Evolutionary conservation across 2,888 invertebrate genomes (phyloP).

Genomic region (Drosophila mulleri): DNA sequence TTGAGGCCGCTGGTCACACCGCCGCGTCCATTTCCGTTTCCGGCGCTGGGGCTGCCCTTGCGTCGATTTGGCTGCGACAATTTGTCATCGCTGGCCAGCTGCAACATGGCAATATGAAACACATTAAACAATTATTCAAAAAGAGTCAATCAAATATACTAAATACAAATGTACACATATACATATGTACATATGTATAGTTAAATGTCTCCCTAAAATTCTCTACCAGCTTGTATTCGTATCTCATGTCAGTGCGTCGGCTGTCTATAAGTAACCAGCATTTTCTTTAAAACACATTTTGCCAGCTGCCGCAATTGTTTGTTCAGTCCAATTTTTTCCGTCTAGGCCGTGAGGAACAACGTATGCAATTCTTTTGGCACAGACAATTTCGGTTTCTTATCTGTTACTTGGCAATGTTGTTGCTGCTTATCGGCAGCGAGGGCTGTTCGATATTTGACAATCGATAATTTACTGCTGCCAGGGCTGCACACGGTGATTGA

Average conservation of each 20-base stretch:
- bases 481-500: constrained; percentile 9
- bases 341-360: background rate
- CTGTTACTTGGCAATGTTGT: constrained; percentile 19
- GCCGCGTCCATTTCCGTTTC: constrained; percentile 39
- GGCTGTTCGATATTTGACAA: constrained; percentile 5
- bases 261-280: constrained; percentile 47
- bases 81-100: constrained; percentile 77
- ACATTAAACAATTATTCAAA: background rate
- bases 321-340: background rate
- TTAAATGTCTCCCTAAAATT: background rate
- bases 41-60: constrained; percentile 58
- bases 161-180: too few species aligned
- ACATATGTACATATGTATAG: too few species aligned
- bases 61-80: constrained; percentile 58
- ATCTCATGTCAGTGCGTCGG: constrained; percentile 67
- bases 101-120: constrained; percentile 1
- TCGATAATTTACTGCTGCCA: constrained; percentile 17
- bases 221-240: constrained; percentile 80
- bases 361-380: constrained; percentile 8
- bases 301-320: constrained; percentile 32
- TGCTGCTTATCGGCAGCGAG: constrained; percentile 18
- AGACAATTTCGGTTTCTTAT: constrained; percentile 29
- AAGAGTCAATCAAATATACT: too few species aligned
- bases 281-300: constrained; percentile 62
- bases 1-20: constrained; percentile 81